These are phyloP conservation scores for Strigamia crassipes DNA, from an alignment of 2,888 invertebrate species.

Conservation along the genomic window DNA sequence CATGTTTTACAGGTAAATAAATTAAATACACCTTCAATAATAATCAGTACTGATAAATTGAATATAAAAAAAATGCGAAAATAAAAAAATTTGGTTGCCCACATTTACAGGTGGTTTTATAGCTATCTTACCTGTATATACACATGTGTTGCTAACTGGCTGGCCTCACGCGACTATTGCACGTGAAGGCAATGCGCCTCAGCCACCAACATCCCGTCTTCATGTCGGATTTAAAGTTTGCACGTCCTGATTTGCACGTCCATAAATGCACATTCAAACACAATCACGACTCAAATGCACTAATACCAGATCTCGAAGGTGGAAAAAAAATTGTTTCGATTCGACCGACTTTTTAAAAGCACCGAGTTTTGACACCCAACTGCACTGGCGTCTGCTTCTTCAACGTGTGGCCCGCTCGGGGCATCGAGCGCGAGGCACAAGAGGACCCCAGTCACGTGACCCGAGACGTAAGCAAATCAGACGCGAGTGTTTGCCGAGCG, in stretches of 20 bases:
- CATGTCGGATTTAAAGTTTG: constrained; percentile 31
- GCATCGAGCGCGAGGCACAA: constrained; percentile 37
- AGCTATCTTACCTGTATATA: constrained; percentile 29
- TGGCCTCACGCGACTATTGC: constrained; percentile 40
- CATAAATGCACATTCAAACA: constrained; percentile 33
- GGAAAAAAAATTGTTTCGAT: not conserved
- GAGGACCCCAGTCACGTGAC: constrained; percentile 42
- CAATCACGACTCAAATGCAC: constrained; percentile 20
- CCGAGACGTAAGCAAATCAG: constrained; percentile 38
- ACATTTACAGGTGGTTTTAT: constrained; percentile 19
- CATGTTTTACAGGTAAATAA: constrained; percentile 28
- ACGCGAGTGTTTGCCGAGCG: constrained; percentile 33
- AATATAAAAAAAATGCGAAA: not conserved
- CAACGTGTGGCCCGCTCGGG: constrained; percentile 35
- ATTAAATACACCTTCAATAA: constrained; percentile 30
- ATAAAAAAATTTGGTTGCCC: not conserved
- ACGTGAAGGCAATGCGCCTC: constrained; percentile 40
- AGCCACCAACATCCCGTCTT: constrained; percentile 35
- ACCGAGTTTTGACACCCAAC: constrained; percentile 37
- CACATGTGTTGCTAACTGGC: constrained; percentile 42
- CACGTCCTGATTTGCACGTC: constrained; percentile 28
- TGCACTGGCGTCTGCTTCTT: constrained; percentile 37
- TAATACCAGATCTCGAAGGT: not conserved
- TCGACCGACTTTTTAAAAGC: constrained; percentile 13
- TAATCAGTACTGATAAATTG: not conserved